Base-by-base conservation (phyloP, 2,888 invertebrate species). In the Scaptomyza reducta region DNA sequence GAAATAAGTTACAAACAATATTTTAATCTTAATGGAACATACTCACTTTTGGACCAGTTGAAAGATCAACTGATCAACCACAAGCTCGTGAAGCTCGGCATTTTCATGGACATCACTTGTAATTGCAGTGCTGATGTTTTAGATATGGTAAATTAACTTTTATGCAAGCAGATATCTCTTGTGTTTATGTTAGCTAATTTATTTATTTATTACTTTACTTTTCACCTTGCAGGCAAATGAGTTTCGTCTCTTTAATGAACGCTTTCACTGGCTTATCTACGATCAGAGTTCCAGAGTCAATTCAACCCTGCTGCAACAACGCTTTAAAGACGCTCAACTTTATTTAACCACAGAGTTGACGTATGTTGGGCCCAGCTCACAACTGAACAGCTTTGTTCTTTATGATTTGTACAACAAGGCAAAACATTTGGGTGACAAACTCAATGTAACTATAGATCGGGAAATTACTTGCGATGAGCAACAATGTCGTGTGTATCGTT, bases 391-490 rank as follows among this genome's bases (percentile, higher is more conserved):
- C 11, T 87, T 77, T 31, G 49, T 79, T 0, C 62, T 88, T 2
- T 91, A 87, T 45, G 92, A 92, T 80, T 65, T 91, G 5, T 91
- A 91, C 50, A 91, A 91, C 35, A 91, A 91, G 64, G 92, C 91
- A 0, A 77, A 77, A 13, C 76, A 80, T 14, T 50, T 90, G 16
- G 92, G 91, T 2, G 89, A 87, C 0, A 71, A 75, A 14, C 60
- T 92, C 0, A 92, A 91, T 69, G 74, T 91, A 13, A 91, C 90
- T 0, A 51, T 74, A 0, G 89, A 91, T 58, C 77, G 74, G 40
- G 72, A 86, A 58, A 58, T 90, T 1, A 50, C 33, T 2, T 91
- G 90, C 57, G 63, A 59, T 45, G 31, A 2, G 0, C 18, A 4
- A 0, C 6, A 31, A 3, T 91, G 90, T 25, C 14, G 55, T 2